These are phyloP conservation scores for Ceratothoa steindachneri DNA, from an alignment of 2,888 invertebrate genomes.

Conservation along the genomic window DNA sequence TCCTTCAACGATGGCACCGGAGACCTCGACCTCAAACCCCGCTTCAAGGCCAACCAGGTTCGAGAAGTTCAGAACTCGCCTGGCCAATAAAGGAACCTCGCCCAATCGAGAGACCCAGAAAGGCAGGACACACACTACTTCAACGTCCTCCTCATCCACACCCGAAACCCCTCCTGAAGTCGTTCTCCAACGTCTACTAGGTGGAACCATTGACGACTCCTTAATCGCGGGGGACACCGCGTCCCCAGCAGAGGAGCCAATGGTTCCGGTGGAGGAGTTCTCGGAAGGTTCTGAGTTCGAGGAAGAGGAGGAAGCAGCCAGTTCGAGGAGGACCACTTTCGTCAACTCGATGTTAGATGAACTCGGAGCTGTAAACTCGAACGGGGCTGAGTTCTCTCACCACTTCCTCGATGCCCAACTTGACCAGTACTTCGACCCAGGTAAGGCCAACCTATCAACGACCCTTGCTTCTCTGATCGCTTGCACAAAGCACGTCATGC, in stretches of 20 bases:
- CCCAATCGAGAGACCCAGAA: not conserved
- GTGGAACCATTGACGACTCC: not conserved
- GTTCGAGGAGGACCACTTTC: not conserved
- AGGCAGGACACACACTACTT: not conserved
- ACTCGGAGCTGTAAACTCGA: not conserved
- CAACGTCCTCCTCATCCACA: not conserved
- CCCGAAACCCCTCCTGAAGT: not conserved
- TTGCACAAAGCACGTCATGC: not conserved
- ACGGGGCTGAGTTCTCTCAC: not conserved
- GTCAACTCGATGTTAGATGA: not conserved
- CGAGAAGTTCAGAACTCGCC: not conserved
- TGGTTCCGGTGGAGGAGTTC: not conserved
- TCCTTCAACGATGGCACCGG: not conserved
- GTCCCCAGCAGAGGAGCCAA: not conserved
- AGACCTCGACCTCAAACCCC: not conserved
- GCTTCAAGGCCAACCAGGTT: not conserved
- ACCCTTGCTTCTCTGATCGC: not conserved
- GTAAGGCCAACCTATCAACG: not conserved
- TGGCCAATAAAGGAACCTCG: not conserved
- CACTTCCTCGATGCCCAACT: slow-evolving; percentile 6
- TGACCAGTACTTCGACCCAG: not conserved
- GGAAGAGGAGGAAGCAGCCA: not conserved
- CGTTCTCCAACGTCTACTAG: not conserved
- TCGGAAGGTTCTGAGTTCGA: not conserved
- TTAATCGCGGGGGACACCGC: not conserved